These are phyloP conservation scores for Mantis religiosa DNA, from an alignment of 2,888 invertebrate species.

Conservation along the genomic window DNA sequence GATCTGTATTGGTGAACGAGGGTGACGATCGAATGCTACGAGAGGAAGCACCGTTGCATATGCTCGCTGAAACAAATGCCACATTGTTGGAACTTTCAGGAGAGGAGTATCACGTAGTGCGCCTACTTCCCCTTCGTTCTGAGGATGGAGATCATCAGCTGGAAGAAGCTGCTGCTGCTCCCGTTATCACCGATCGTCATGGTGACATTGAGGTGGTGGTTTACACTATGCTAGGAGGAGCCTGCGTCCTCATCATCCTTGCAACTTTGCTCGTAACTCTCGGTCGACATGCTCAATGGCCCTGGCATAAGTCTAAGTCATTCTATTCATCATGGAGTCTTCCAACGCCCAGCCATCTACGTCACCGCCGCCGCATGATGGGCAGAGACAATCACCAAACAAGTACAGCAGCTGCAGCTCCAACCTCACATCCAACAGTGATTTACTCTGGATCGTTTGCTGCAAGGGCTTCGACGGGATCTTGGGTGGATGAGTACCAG, in stretches of 20 bases:
- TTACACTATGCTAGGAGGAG: not conserved
- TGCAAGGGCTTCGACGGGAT: constrained; percentile 24
- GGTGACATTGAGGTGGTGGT: not conserved
- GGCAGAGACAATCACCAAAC: constrained; percentile 17
- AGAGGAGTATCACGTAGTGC: constrained; percentile 39
- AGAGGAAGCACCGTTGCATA: constrained; percentile 37
- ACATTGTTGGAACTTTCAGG: constrained; percentile 40
- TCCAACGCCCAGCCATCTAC: constrained; percentile 1
- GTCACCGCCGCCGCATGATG: not conserved
- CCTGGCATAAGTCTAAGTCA: constrained; percentile 27
- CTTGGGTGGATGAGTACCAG: constrained; percentile 34
- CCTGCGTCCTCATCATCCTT: constrained; percentile 36
- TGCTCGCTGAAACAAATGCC: constrained; percentile 39
- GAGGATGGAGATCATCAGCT: not conserved
- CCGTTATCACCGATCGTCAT: not conserved
- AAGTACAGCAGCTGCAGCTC: not conserved
- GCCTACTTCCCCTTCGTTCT: constrained; percentile 26
- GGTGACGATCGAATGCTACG: constrained; percentile 32
- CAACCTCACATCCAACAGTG: constrained; percentile 36
- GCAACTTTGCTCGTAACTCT: constrained; percentile 36
- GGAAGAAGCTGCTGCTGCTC: not conserved
- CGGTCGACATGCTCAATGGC: constrained; percentile 32
- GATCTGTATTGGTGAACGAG: not conserved
- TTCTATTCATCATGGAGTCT: constrained; percentile 11
- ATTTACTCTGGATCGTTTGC: constrained; percentile 39